Evolutionary conservation across 1,140 invertebrate genomes (phyloP).

Genomic region (Nilaparvata lugens): DNA sequence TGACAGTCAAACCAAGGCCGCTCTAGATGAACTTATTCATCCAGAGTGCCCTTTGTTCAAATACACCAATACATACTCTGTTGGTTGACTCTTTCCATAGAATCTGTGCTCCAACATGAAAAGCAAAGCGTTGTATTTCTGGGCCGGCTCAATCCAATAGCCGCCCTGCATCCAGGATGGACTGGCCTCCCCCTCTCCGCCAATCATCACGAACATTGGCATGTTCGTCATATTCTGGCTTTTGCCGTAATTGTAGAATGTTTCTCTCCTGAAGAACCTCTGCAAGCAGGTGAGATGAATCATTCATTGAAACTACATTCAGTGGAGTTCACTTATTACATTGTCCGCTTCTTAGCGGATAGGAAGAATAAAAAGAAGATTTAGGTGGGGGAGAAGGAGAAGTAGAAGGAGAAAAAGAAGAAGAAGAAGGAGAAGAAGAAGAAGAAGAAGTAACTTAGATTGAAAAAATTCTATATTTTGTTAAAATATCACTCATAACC

Average conservation of each 20-base stretch:
- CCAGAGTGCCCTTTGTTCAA: too few species aligned
- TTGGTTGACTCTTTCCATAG: slow-evolving; percentile 88
- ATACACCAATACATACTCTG: slow-evolving; percentile 49
- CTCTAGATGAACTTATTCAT: too few species aligned
- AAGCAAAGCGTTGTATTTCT: slow-evolving; percentile 66
- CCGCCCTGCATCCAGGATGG: slow-evolving; percentile 75
- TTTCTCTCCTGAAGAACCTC: slow-evolving; percentile 69
- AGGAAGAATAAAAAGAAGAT: too few species aligned
- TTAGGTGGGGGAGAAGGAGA: too few species aligned
- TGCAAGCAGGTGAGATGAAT: slow-evolving; percentile 30
- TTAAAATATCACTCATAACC: background rate
- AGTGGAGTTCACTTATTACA: background rate
- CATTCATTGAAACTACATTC: slow-evolving; percentile 7
- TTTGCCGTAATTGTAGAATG: slow-evolving; percentile 56
- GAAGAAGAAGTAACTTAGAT: too few species aligned
- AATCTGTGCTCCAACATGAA: slow-evolving; percentile 84
- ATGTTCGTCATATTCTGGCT: too few species aligned
- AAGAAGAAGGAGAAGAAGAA: too few species aligned
- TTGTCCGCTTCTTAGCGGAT: too few species aligned
- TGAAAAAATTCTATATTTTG: background rate
- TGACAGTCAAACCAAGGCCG: too few species aligned
- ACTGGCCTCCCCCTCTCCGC: slow-evolving; percentile 61
- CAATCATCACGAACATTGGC: slow-evolving; percentile 82
- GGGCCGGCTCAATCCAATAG: slow-evolving; percentile 70
- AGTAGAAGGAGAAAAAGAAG: too few species aligned